Evolutionary conservation across 2,888 invertebrate genomes (phyloP).

Genomic region (Steinernema carpocapsae): DNA sequence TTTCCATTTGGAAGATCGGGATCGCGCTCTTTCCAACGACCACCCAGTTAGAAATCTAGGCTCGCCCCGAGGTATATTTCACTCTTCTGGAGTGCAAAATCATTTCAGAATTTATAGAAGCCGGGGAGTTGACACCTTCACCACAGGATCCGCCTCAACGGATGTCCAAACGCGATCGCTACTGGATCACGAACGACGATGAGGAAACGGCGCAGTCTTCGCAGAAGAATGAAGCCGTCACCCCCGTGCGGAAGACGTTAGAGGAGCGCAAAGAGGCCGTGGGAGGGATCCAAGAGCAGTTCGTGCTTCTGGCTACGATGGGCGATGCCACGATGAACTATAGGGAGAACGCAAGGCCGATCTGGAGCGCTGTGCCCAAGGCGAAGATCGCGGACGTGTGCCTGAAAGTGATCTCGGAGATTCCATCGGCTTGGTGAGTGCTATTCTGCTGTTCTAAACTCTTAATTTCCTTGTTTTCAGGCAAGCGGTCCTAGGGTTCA

Average conservation of each 20-base stretch:
- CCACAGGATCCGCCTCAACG: background rate
- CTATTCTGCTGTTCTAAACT: background rate
- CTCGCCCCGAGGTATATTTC: too few species aligned
- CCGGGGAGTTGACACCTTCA: background rate
- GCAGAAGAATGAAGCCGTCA: background rate
- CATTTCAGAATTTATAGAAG: background rate
- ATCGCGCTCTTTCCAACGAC: too few species aligned
- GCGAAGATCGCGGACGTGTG: background rate
- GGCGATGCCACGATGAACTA: background rate
- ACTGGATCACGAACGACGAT: background rate
- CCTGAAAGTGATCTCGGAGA: background rate
- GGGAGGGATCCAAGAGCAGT: too few species aligned
- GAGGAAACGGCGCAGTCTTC: too few species aligned
- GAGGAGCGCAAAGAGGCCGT: too few species aligned
- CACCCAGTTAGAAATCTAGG: background rate
- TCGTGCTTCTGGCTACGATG: background rate
- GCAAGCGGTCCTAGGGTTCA: background rate
- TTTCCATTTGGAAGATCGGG: too few species aligned
- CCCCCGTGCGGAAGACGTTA: too few species aligned
- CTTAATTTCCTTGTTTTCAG: background rate
- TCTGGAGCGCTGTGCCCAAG: background rate
- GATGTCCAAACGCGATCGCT: background rate
- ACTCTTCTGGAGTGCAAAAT: background rate
- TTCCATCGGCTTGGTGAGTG: constrained; percentile 2
- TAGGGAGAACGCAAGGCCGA: background rate